A percentile compares a stretch with the other conserved stretches of the same genome.
phyloP scores from a whole-genome alignment of 2,113 vertebrate genomes.

The Chinchilla lanigera region DNA sequence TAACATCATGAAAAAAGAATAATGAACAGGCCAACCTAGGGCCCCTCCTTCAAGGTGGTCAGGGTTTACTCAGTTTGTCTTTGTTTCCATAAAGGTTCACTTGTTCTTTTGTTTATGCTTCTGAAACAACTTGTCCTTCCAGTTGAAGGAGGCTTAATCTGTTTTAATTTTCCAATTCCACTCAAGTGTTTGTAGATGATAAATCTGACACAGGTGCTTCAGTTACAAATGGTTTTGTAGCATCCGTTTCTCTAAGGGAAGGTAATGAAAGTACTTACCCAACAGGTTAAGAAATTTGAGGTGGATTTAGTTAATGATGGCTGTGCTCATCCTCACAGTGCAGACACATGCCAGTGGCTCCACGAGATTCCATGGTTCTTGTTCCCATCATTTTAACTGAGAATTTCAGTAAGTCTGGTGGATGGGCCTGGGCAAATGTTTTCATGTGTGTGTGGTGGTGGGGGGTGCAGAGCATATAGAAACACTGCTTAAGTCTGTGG shows the following conservation, averaged over 20 bases:
- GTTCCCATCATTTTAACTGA: background rate
- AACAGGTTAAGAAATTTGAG: background rate
- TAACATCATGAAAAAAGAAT: background rate
- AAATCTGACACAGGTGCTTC: background rate
- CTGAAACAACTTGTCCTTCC: background rate
- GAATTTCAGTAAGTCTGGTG: background rate
- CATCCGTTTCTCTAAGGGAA: background rate
- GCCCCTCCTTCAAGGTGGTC: background rate
- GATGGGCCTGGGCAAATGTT: background rate
- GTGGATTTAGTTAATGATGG: background rate
- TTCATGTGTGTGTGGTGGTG: background rate
- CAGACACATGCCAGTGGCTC: background rate
- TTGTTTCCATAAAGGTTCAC: background rate
- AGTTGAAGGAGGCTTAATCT: background rate
- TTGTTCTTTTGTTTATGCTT: background rate
- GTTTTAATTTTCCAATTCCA: background rate
- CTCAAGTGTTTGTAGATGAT: background rate
- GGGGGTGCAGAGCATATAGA: too few species aligned
- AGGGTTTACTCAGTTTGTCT: background rate
- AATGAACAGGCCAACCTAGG: background rate
- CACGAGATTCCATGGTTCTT: background rate
- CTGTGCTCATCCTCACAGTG: background rate
- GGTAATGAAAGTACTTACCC: background rate
- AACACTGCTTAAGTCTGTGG: background rate
- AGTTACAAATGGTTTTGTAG: background rate